Evolutionary conservation across 2,888 invertebrate genomes (phyloP).

Genomic region (Tachina lurida): DNA sequence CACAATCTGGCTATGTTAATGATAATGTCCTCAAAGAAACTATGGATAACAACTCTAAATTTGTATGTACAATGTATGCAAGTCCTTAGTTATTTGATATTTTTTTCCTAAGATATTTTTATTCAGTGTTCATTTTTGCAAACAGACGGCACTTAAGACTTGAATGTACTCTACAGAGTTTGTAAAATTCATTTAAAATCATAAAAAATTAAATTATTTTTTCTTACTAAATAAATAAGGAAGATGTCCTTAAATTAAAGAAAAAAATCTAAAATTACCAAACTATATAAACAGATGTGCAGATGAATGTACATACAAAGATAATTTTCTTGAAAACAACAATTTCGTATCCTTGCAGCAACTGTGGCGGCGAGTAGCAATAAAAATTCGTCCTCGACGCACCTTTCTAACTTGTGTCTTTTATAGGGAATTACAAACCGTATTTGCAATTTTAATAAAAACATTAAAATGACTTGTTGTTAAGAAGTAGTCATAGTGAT

Average conservation of each 20-base stretch:
- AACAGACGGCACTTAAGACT: too few relatives aligned
- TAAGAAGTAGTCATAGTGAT: constrained; percentile 25
- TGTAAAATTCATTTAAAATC: too few relatives aligned
- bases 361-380: too few relatives aligned
- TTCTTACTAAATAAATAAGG: too few relatives aligned
- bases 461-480: constrained; percentile 36
- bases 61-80: background rate
- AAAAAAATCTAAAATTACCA: too few relatives aligned
- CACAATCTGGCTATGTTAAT: constrained; percentile 32
- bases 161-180: too few relatives aligned
- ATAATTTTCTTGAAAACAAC: too few relatives aligned
- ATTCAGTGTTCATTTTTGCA: background rate
- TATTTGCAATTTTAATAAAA: constrained; percentile 38
- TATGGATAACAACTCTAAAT: background rate
- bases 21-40: background rate
- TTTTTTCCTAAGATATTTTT: background rate
- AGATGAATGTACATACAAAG: too few relatives aligned
- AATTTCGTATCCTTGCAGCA: too few relatives aligned
- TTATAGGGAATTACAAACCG: constrained; percentile 8
- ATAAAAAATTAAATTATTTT: too few relatives aligned
- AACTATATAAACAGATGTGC: too few relatives aligned
- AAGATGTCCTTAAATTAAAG: too few relatives aligned
- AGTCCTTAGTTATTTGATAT: background rate
- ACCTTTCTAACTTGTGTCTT: background rate
- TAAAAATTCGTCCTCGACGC: background rate